Evolutionary conservation across 1,140 invertebrate species (phyloP).

Genomic region (Drosophila pallidifrons): DNA sequence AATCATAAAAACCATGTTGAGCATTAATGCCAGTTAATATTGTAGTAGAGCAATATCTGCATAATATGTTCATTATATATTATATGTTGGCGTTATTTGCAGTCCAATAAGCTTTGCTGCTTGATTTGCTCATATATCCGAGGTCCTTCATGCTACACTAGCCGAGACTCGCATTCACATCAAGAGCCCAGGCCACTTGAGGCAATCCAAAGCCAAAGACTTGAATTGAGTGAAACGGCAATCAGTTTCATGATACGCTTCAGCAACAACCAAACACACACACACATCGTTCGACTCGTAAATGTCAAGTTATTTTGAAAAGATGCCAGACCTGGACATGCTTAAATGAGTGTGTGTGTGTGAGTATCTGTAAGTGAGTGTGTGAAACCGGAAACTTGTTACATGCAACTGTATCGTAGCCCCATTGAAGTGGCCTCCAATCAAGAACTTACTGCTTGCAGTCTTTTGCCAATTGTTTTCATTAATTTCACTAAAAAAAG

Average conservation of each 20-base stretch:
- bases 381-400: slow-evolving; percentile 27
- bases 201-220: slow-evolving; percentile 4
- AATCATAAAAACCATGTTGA: slow-evolving; percentile 9
- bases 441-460: slow-evolving; percentile 15
- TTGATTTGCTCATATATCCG: not conserved
- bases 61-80: not conserved
- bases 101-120: not conserved
- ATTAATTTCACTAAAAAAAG: slow-evolving; percentile 69
- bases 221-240: slow-evolving; percentile 29
- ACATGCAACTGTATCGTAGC: slow-evolving; percentile 21
- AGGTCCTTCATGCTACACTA: slow-evolving; percentile 7
- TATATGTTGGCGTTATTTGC: not conserved
- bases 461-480: slow-evolving; percentile 50
- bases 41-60: slow-evolving; percentile 14
- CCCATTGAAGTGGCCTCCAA: slow-evolving; percentile 17
- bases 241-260: slow-evolving; percentile 35
- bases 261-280: slow-evolving; percentile 10
- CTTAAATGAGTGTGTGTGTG: slow-evolving; percentile 9
- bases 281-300: not conserved
- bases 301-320: slow-evolving; percentile 27
- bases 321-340: slow-evolving; percentile 2
- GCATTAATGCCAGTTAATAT: slow-evolving; percentile 19
- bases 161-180: slow-evolving; percentile 11
- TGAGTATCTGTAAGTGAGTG: not conserved
- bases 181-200: slow-evolving; percentile 22